Conservation (phyloP, 1,140 invertebrate genomes). For the Rhynchophorus ferrugineus region DNA sequence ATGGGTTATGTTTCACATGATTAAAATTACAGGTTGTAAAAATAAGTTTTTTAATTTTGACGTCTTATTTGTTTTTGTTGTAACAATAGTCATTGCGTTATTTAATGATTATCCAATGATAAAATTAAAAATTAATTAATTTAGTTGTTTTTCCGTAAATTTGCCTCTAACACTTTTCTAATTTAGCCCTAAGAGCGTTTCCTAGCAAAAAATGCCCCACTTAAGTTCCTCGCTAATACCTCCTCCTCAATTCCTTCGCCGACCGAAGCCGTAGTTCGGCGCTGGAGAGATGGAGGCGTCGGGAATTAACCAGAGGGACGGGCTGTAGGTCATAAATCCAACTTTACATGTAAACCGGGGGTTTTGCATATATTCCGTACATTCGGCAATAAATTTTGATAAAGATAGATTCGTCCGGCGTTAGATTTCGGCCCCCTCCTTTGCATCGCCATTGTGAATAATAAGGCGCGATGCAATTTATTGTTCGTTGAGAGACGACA, state of each 20-base stretch:
- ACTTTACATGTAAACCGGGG: constrained; percentile 19
- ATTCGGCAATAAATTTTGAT: constrained; percentile 18
- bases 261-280: not conserved
- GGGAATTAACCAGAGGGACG: constrained; percentile 5
- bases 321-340: constrained; percentile 10
- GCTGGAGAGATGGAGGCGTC: not conserved
- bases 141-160: too few species aligned
- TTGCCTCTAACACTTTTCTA: too few species aligned
- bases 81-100: too few species aligned
- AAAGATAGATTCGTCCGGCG: constrained; percentile 19
- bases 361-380: constrained; percentile 19
- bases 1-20: too few species aligned
- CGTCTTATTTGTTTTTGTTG: too few species aligned
- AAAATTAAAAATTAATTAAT: too few species aligned
- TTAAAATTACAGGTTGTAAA: too few species aligned
- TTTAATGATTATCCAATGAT: too few species aligned
- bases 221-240: too few species aligned
- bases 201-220: too few species aligned
- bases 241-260: not conserved
- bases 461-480: constrained; percentile 11
- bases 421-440: constrained; percentile 8
- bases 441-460: constrained; percentile 16
- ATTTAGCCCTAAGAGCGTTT: too few species aligned
- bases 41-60: too few species aligned
- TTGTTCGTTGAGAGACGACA: not conserved